phyloP scores from a whole-genome alignment of 2,888 invertebrate species.

The Yponomeuta evonymella region DNA sequence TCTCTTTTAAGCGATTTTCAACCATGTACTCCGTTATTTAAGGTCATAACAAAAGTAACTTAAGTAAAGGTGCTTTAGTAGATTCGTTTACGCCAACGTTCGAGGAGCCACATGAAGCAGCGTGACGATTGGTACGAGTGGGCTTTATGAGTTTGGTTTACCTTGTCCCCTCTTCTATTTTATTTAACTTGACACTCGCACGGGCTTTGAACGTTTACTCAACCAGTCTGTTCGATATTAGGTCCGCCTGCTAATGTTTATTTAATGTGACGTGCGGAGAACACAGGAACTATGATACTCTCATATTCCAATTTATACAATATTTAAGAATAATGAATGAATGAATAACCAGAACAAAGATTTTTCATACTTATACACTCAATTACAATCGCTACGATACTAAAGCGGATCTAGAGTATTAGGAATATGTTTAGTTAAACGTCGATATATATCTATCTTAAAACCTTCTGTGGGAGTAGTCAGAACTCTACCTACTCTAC shows the following conservation, averaged over 20 bases:
- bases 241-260: neutral
- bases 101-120: neutral
- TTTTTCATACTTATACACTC: no score
- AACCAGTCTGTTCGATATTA: neutral
- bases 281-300: no score
- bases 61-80: neutral
- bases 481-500: no score
- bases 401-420: no score
- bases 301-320: no score
- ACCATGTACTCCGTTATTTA: neutral
- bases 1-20: neutral
- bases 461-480: no score
- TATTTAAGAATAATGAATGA: no score
- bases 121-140: neutral
- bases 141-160: constrained; percentile 1
- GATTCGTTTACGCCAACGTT: constrained; percentile 33
- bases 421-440: no score
- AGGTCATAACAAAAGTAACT: neutral
- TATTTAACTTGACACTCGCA: neutral
- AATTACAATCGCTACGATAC: no score
- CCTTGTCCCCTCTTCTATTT: neutral
- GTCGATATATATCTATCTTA: no score
- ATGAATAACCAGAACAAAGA: no score
- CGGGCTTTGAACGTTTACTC: neutral
- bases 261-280: neutral